A percentile compares a stretch with the other conserved stretches of the same genome.
phyloP scores from a whole-genome alignment of 1,140 invertebrate genomes.

The Megalopta genalis region DNA sequence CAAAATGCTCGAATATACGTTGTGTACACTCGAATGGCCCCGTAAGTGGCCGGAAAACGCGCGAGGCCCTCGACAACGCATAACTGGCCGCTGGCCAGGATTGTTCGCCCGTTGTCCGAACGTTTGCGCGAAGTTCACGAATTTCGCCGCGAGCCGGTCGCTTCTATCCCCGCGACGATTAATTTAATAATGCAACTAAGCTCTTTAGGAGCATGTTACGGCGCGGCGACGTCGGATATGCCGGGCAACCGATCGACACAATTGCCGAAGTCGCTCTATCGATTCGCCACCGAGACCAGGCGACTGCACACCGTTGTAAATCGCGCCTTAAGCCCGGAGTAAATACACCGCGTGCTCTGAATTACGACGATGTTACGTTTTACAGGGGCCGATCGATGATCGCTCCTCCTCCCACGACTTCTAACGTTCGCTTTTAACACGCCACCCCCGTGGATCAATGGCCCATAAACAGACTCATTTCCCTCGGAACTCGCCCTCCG shows the following conservation, averaged over 20 bases:
- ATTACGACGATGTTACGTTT: slow-evolving; percentile 21
- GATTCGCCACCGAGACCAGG: slow-evolving; percentile 19
- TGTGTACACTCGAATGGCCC: no score
- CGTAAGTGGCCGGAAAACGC: no score
- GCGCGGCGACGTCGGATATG: no score
- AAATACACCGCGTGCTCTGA: slow-evolving; percentile 14
- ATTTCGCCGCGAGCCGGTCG: background rate
- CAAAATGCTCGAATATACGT: no score
- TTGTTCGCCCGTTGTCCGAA: background rate
- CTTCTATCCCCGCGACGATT: no score
- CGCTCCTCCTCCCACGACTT: background rate
- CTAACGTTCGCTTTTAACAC: background rate
- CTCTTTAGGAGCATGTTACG: slow-evolving; percentile 16
- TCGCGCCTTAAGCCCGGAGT: slow-evolving; percentile 22
- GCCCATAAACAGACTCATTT: background rate
- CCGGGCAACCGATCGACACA: slow-evolving; percentile 39
- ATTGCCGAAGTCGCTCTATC: slow-evolving; percentile 42
- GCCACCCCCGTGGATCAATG: background rate
- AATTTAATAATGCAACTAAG: slow-evolving; percentile 33
- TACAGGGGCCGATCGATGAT: background rate
- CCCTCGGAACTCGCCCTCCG: background rate
- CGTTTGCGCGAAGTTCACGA: background rate
- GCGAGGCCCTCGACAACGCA: no score
- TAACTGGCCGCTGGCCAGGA: no score
- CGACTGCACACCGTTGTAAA: slow-evolving; percentile 18